phyloP scores from a whole-genome alignment of 2,797 vertebrate species.

The Gallinago solitaria region DNA sequence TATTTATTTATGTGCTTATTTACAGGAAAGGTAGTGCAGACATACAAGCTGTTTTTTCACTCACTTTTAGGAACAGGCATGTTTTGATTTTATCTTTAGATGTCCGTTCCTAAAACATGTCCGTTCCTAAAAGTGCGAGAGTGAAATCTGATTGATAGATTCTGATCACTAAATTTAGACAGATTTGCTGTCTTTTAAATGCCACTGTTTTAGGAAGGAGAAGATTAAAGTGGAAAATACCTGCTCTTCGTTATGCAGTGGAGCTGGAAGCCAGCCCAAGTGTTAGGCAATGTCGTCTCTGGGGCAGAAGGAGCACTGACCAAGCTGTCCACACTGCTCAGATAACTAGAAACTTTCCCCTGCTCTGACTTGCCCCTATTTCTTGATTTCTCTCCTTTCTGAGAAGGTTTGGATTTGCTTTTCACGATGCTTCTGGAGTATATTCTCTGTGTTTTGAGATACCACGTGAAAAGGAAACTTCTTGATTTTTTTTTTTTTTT shows the following conservation, averaged over 20 bases:
- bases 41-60: neutral
- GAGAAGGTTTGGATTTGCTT: neutral
- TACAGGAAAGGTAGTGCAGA: neutral
- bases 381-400: neutral
- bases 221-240: slow-evolving; percentile 6
- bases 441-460: slow-evolving; percentile 2
- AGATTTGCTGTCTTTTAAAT: neutral
- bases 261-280: slow-evolving; percentile 5
- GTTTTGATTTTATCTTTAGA: neutral
- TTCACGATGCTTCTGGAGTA: neutral
- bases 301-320: neutral
- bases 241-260: neutral
- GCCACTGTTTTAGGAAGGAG: neutral
- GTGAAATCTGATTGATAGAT: neutral
- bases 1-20: neutral
- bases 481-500: neutral
- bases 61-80: too few species aligned
- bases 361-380: neutral
- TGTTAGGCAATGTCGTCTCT: neutral
- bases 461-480: neutral
- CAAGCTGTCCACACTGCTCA: neutral
- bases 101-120: neutral
- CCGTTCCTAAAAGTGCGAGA: neutral
- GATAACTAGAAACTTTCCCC: neutral
- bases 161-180: neutral